A percentile compares a stretch with the other conserved stretches of the same genome.
Evolutionary conservation across 2,113 vertebrate species (phyloP).

Genomic region (Pantherophis guttatus): DNA sequence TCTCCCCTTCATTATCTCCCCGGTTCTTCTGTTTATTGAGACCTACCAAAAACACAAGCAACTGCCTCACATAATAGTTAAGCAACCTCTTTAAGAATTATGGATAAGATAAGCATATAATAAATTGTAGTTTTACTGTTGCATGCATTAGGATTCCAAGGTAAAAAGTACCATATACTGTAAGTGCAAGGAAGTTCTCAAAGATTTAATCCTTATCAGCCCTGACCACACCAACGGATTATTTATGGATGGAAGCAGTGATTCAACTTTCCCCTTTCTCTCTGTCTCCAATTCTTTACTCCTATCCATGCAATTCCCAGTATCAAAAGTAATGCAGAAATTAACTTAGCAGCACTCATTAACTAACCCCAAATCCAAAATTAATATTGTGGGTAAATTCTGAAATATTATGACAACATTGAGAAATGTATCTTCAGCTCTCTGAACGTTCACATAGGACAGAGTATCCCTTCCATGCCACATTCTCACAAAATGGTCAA

Average conservation of each 20-base stretch:
- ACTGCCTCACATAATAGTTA: neutral
- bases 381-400: neutral
- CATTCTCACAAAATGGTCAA: neutral
- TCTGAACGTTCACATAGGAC: neutral
- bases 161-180: neutral
- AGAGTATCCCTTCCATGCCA: neutral
- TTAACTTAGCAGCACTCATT: neutral
- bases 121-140: neutral
- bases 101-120: neutral
- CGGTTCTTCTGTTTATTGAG: neutral
- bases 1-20: neutral
- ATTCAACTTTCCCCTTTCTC: neutral
- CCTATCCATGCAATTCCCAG: neutral
- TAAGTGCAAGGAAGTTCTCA: neutral
- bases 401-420: neutral
- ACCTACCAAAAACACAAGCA: neutral
- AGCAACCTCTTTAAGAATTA: neutral
- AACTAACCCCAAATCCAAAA: neutral
- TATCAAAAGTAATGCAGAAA: neutral
- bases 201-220: neutral
- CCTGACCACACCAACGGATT: too few relatives aligned
- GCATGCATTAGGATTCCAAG: neutral
- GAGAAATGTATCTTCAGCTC: neutral
- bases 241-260: neutral
- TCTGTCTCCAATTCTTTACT: neutral